These are phyloP conservation scores for Drosophila repleta DNA, from an alignment of 1,140 invertebrate genomes.

Conservation along the genomic window DNA sequence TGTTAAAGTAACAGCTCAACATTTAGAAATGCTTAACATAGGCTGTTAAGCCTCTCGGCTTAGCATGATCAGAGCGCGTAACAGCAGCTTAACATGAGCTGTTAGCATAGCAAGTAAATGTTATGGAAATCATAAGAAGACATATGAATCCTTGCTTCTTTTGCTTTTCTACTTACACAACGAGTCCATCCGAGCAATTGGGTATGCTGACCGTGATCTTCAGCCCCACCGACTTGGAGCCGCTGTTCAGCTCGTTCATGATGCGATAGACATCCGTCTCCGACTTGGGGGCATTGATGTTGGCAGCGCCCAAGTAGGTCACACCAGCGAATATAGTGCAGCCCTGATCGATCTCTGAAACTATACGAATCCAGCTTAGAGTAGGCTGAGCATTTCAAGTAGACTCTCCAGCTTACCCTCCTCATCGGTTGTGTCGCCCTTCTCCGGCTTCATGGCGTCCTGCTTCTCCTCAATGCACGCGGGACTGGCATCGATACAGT, in stretches of 20 bases:
- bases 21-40: neutral
- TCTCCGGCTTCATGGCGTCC: constrained; percentile 90
- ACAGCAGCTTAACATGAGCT: neutral
- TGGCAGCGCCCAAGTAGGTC: constrained; percentile 96
- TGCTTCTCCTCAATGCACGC: constrained; percentile 88
- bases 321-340: constrained; percentile 97
- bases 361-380: constrained; percentile 66
- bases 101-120: neutral
- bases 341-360: constrained; percentile 92
- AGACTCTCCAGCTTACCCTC: constrained; percentile 85
- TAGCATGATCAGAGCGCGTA: no score
- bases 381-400: neutral
- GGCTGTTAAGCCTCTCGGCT: no score
- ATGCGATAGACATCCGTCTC: constrained; percentile 98
- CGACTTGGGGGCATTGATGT: constrained; percentile 96
- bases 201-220: constrained; percentile 96
- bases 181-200: constrained; percentile 92
- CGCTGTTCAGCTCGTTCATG: constrained; percentile 94
- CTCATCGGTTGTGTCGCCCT: constrained; percentile 87
- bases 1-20: neutral
- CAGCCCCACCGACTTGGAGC: constrained; percentile 87
- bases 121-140: neutral
- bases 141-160: neutral
- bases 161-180: constrained; percentile 87
- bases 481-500: constrained; percentile 85